Evolutionary conservation across 1,140 invertebrate species (phyloP), one percentile per base, ranked within the genome.

Genomic region (Campoletis sonorensis): DNA sequence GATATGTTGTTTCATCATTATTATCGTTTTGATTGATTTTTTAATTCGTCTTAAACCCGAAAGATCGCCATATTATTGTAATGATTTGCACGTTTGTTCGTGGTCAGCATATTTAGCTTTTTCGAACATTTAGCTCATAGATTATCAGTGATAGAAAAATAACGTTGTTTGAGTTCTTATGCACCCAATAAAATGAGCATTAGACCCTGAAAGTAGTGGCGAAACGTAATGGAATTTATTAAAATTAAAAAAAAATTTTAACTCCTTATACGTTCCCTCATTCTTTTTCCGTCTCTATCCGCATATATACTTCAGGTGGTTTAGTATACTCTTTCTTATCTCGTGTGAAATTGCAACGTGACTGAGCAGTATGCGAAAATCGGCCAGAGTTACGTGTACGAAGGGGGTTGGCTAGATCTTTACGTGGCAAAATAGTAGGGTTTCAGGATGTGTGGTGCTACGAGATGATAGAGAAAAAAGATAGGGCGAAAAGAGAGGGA

Each of bases 261-360:
- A 23, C 23, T 70, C 23, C 23, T 70, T 70, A 18, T n/a, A 70
- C 30, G 67, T 70, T 21, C 30, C 1, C 67, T 70, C 67, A 15
- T 1, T 64, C 16, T 70, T 70, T 18, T 70, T 16, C 33, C 16
- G 27, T 30, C n/a, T 18, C 13, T n/a, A 18, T 27, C 61, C 54
- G n/a, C n/a, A 58, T 67, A 70, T n/a, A 21, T 4, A 70, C 13
- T 33, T 15, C 18, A 33, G 13, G 18, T 70, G 11, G 67, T 4
- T 33, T 64, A 70, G 67, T 27, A 33, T 27, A 33, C 8, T 70
- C 67, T 18, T 70, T 33, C 67, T 70, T 70, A 70, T 70, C 16
- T 18, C 27, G 67, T 70, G 30, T 70, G 67, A 70, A 70, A 70
- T 70, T 70, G 30, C 30, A 70, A 70, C 30, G 67, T 70, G 67